Percentiles rank a stretch among this genome's conserved stretches.
Evolutionary conservation across 2,797 vertebrate species (phyloP).

Genomic region (Myiotriccus ornatus): DNA sequence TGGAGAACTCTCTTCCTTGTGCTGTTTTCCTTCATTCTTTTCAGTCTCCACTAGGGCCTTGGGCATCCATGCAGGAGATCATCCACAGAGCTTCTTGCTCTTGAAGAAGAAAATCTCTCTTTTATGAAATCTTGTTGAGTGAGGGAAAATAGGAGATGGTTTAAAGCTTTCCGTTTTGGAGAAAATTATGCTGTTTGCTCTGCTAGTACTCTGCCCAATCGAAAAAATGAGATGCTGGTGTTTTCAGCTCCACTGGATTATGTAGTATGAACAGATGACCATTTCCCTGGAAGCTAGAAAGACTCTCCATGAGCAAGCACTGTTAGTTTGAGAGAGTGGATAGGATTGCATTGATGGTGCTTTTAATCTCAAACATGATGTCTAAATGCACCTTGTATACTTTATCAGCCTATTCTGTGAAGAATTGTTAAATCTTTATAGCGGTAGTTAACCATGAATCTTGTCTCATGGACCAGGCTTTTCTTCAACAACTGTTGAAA

Average conservation of each 20-base stretch:
- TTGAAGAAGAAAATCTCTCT: background rate
- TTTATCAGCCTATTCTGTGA: background rate
- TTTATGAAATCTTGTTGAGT: background rate
- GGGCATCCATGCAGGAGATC: background rate
- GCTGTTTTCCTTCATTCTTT: background rate
- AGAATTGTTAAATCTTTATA: background rate
- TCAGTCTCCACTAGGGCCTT: background rate
- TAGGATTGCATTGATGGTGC: background rate
- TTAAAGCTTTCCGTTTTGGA: background rate
- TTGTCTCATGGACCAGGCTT: slow-evolving; percentile 17
- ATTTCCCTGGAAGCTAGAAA: background rate
- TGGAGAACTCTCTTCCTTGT: background rate
- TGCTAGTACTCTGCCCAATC: background rate
- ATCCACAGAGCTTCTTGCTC: background rate
- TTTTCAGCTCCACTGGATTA: background rate
- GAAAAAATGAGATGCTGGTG: background rate
- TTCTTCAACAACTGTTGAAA: background rate
- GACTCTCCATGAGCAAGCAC: background rate
- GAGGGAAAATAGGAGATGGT: background rate
- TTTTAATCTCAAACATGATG: background rate
- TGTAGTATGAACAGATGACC: background rate
- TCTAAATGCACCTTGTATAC: background rate
- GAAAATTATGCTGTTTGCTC: background rate
- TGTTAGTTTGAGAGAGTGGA: background rate
- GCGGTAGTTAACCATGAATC: background rate